phyloP scores from a whole-genome alignment of 2,797 vertebrate genomes.

The Remorina albescens region DNA sequence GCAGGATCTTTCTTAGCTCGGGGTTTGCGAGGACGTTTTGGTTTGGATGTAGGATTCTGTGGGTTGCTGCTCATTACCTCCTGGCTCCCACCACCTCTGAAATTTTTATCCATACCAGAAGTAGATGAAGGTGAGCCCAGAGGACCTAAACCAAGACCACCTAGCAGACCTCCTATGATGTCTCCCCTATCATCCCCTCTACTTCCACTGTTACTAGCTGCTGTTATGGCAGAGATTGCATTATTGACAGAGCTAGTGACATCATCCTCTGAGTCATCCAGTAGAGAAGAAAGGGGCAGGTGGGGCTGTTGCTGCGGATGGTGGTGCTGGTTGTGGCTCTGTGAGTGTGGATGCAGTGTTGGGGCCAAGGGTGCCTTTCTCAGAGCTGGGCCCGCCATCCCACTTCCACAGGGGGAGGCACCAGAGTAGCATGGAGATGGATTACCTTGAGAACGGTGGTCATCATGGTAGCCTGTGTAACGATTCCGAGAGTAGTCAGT shows the following conservation, averaged over 20 bases:
- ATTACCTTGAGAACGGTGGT: slow-evolving; percentile 89
- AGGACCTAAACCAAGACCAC: slow-evolving; percentile 87
- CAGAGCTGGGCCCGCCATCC: slow-evolving; percentile 86
- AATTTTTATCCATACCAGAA: slow-evolving; percentile 86
- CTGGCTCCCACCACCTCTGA: slow-evolving; percentile 81
- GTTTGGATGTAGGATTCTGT: slow-evolving; percentile 82
- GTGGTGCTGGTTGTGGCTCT: slow-evolving; percentile 86
- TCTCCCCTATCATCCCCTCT: slow-evolving; percentile 88
- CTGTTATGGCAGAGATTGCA: slow-evolving; percentile 88
- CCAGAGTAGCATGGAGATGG: slow-evolving; percentile 87
- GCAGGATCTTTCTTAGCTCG: slow-evolving; percentile 84
- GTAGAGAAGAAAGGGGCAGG: slow-evolving; percentile 87
- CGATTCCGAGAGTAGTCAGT: slow-evolving; percentile 89
- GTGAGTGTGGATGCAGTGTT: slow-evolving; percentile 88
- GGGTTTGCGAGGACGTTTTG: slow-evolving; percentile 86
- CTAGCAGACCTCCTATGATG: slow-evolving; percentile 88
- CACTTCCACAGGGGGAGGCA: slow-evolving; percentile 87
- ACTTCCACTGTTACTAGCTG: slow-evolving; percentile 82
- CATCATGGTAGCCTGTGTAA: slow-evolving; percentile 89
- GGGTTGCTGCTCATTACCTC: slow-evolving; percentile 80
- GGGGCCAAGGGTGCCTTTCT: slow-evolving; percentile 89
- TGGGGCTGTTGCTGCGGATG: slow-evolving; percentile 86
- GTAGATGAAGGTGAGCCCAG: slow-evolving; percentile 85
- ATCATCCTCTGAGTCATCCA: slow-evolving; percentile 90
- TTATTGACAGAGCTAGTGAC: slow-evolving; percentile 89